Evolutionary conservation across 2,797 vertebrate species (phyloP).

Genomic region (Hypotaenidia okinawae): DNA sequence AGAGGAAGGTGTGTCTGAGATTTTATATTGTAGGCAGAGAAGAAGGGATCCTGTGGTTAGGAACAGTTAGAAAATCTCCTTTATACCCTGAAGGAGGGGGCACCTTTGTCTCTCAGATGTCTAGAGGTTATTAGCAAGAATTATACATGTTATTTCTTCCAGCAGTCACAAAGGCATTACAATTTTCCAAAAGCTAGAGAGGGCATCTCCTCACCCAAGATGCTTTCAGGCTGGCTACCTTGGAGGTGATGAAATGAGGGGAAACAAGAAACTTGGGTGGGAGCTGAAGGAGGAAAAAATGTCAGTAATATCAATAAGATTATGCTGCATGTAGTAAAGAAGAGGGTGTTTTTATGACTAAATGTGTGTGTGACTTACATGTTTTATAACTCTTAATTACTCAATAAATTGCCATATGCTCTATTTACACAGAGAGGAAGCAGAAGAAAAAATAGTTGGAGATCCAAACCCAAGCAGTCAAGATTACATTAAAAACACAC

Average conservation of each 20-base stretch:
- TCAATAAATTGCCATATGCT: constrained; percentile 56
- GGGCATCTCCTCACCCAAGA: neutral
- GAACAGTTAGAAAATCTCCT: neutral
- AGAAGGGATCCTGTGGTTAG: neutral
- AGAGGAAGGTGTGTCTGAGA: neutral
- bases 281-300: constrained; percentile 34
- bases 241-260: constrained; percentile 18
- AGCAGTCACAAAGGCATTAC: neutral
- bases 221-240: neutral
- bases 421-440: constrained; percentile 47
- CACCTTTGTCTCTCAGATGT: neutral
- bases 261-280: constrained; percentile 36
- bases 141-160: neutral
- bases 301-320: constrained; percentile 52
- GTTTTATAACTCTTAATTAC: constrained; percentile 61
- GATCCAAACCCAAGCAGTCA: constrained; percentile 42
- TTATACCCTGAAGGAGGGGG: neutral
- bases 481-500: constrained; percentile 46
- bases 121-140: neutral
- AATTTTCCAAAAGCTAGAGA: neutral
- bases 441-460: constrained; percentile 44
- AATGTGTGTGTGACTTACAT: constrained; percentile 44
- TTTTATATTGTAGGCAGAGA: neutral
- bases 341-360: constrained; percentile 54
- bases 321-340: constrained; percentile 37